Percentiles rank a stretch among this genome's conserved stretches.
Evolutionary conservation across 2,113 vertebrate genomes (phyloP).

Genomic region (Monopterus albus): DNA sequence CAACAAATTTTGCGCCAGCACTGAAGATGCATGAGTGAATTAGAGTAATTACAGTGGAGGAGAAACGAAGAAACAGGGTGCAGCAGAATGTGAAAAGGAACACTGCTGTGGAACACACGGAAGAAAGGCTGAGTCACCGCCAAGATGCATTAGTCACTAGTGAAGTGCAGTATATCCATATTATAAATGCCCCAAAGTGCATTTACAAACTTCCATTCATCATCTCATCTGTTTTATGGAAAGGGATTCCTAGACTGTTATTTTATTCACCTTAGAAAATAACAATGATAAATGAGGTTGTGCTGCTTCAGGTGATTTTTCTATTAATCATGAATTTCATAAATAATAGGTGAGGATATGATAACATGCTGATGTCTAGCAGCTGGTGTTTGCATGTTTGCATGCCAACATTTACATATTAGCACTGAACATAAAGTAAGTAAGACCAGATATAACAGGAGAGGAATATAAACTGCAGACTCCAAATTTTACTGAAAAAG

Average conservation of each 20-base stretch:
- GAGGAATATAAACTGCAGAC: no score
- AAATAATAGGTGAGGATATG: no score
- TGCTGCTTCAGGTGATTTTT: neutral
- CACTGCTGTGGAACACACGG: neutral
- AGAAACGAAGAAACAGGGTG: neutral
- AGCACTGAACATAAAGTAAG: no score
- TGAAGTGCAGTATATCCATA: neutral
- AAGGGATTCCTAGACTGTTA: neutral
- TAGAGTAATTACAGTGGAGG: constrained; percentile 45
- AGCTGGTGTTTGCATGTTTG: no score
- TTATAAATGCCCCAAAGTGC: neutral
- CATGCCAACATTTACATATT: no score
- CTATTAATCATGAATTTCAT: no score
- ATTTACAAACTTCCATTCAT: neutral
- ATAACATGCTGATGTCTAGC: no score
- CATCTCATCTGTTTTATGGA: neutral
- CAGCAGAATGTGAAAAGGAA: constrained; percentile 21
- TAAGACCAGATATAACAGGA: no score
- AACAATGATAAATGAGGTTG: neutral
- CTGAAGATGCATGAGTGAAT: constrained; percentile 36
- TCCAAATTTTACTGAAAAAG: no score
- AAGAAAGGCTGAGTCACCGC: constrained; percentile 24
- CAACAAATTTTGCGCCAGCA: constrained; percentile 27
- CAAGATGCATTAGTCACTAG: neutral
- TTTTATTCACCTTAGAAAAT: neutral